Base-by-base conservation (phyloP, 2,797 vertebrate genomes). In the Choloepus didactylus region DNA sequence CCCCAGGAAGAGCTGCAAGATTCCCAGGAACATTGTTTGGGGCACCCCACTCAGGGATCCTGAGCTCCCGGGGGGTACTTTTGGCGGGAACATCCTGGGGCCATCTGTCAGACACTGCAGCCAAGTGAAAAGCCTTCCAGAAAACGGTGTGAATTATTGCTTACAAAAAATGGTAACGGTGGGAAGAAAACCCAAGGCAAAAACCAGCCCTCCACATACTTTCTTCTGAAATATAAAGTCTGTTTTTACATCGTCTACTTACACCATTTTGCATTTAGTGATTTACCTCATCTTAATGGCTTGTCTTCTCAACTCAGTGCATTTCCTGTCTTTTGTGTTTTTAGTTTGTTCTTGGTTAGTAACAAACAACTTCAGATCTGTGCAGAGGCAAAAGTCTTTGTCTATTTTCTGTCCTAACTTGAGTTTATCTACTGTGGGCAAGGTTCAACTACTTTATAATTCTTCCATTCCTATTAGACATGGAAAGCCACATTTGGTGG, bases 131-230 rank as follows among this genome's bases (percentile, higher is more conserved):
- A 90, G 31, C 11, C 87, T 95, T 67, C 84, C 54, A 84, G 94
- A 90, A 88, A 95, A 69, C 0, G 5, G n/a, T 72, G 77, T 92
- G 93, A 96, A 92, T 93, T 83, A 82, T 77, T 90, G 59, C 93
- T 94, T 86, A 79, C 94, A 89, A 16, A 89, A 89, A 96, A 94
- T 87, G 96, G 89, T 44, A 62, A 51, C 6, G 59, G 31, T 27
- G 62, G n/a, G 82, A 46, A 41, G 19, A 64, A 44, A 21, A 51
- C n/a, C 76, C 51, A 66, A 51, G 62, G 38, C 51, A 2, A 15
- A 38, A 67, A 16, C 60, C 72, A 64, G 31, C 72, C 67, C 9
- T 49, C 83, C 14, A 10, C 15, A 59, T 18, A 59, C 93, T 86
- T 89, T 87, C 90, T 56, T 77, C 54, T 29, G 87, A 56, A 31